phyloP scores from a whole-genome alignment of 1,140 invertebrate species.

The Drosophila oshimai region DNA sequence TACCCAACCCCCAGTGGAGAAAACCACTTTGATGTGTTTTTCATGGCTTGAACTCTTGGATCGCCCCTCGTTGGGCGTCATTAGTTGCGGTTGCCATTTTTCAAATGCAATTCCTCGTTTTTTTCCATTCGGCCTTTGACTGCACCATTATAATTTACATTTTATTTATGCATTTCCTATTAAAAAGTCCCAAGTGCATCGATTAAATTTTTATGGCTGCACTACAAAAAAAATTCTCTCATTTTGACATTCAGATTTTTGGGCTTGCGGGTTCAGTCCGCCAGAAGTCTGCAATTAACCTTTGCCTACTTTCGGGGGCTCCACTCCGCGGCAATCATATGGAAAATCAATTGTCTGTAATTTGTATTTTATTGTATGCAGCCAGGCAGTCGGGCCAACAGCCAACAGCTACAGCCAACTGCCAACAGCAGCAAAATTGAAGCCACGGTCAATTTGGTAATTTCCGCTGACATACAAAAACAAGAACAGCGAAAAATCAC shows the following conservation, averaged over 20 bases:
- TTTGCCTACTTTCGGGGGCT: constrained; percentile 57
- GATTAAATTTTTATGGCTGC: constrained; percentile 34
- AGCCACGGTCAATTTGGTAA: constrained; percentile 79
- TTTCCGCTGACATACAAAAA: constrained; percentile 70
- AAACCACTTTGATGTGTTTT: constrained; percentile 37
- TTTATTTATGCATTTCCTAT: constrained; percentile 35
- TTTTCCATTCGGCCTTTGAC: constrained; percentile 18
- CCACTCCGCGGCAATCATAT: constrained; percentile 55
- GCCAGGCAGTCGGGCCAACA: constrained; percentile 2
- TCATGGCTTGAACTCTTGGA: constrained; percentile 13
- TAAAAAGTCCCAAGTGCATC: constrained; percentile 19
- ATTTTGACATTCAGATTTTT: constrained; percentile 56
- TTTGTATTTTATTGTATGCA: constrained; percentile 74
- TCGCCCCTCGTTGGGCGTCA: constrained; percentile 23
- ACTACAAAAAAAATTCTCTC: constrained; percentile 29
- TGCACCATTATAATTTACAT: constrained; percentile 40
- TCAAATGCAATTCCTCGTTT: constrained; percentile 36
- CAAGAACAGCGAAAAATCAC: constrained; percentile 4
- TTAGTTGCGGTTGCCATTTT: constrained; percentile 57
- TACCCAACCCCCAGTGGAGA: background rate
- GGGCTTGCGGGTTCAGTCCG: background rate
- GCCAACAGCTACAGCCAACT: background rate
- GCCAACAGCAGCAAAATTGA: constrained; percentile 48
- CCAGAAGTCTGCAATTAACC: constrained; percentile 52
- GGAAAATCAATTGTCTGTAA: constrained; percentile 81